Evolutionary conservation across 2,888 invertebrate species (phyloP).

Genomic region (Deilephila porcellus): DNA sequence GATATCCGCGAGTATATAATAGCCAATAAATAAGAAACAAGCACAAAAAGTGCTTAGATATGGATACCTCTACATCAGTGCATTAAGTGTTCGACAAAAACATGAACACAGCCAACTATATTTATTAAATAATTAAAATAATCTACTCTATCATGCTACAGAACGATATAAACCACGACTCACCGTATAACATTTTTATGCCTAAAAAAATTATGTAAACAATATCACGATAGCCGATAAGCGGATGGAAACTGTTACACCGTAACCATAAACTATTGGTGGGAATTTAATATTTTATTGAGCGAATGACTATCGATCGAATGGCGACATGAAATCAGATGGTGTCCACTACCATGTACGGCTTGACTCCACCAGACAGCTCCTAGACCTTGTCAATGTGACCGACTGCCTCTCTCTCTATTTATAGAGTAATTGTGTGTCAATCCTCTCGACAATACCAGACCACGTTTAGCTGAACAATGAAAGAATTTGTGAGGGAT

Average conservation of each 20-base stretch:
- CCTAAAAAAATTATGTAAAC: constrained; percentile 16
- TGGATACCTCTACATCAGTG: neutral
- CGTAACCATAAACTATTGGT: constrained; percentile 3
- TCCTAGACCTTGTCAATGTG: constrained; percentile 58
- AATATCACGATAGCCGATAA: constrained; percentile 27
- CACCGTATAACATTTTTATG: neutral
- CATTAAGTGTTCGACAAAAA: neutral
- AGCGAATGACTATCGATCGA: neutral
- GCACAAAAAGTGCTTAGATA: neutral
- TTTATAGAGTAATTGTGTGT: constrained; percentile 50
- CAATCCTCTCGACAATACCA: neutral
- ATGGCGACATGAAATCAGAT: constrained; percentile 22
- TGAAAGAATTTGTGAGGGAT: neutral
- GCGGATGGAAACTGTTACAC: neutral
- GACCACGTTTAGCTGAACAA: neutral
- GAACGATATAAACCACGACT: neutral
- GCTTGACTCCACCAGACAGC: constrained; percentile 39
- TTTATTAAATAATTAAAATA: neutral
- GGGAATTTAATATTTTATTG: neutral
- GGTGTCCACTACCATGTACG: constrained; percentile 39
- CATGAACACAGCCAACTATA: neutral
- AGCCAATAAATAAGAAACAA: neutral
- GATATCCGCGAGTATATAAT: neutral
- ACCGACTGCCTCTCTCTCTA: constrained; percentile 67
- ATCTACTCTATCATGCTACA: no score